phyloP scores from a whole-genome alignment of 2,113 vertebrate species.

The Leptodactylus fuscus region DNA sequence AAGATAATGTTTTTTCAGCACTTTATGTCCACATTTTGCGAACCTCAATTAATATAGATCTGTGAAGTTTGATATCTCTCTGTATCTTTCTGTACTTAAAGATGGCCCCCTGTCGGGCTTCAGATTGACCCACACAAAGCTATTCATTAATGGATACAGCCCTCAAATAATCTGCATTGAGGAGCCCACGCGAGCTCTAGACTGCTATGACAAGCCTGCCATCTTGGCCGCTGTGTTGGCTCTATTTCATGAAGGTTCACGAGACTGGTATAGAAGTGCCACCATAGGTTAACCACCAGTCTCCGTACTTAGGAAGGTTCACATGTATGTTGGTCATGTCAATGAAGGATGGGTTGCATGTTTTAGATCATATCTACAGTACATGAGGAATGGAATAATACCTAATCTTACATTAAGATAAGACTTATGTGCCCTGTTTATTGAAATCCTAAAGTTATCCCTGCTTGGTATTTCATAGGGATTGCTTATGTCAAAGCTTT shows the following conservation, averaged over 20 bases:
- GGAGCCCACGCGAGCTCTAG: neutral
- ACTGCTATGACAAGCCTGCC: neutral
- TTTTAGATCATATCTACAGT: conserved; percentile 40
- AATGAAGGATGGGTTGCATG: conserved; percentile 6
- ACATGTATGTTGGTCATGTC: conserved; percentile 15
- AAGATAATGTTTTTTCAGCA: conserved; percentile 34
- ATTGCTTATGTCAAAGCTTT: conserved; percentile 25
- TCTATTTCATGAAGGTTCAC: neutral
- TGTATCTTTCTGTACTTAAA: conserved; percentile 30
- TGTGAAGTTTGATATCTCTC: conserved; percentile 28
- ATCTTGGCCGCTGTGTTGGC: neutral
- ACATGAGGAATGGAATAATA: conserved; percentile 8
- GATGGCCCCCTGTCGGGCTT: neutral
- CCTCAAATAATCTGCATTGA: conserved; percentile 8
- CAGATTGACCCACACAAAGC: conserved; percentile 22
- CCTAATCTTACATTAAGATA: conserved; percentile 49
- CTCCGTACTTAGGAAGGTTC: neutral
- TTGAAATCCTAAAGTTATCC: conserved; percentile 36
- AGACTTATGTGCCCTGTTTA: conserved; percentile 11
- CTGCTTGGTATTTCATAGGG: conserved; percentile 33
- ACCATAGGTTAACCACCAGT: neutral
- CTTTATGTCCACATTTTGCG: conserved; percentile 15
- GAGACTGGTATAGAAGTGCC: neutral
- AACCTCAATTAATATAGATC: conserved; percentile 22
- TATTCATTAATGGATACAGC: neutral